Evolutionary conservation across 2,113 vertebrate species (phyloP).

Genomic region (Plotosus lineatus): DNA sequence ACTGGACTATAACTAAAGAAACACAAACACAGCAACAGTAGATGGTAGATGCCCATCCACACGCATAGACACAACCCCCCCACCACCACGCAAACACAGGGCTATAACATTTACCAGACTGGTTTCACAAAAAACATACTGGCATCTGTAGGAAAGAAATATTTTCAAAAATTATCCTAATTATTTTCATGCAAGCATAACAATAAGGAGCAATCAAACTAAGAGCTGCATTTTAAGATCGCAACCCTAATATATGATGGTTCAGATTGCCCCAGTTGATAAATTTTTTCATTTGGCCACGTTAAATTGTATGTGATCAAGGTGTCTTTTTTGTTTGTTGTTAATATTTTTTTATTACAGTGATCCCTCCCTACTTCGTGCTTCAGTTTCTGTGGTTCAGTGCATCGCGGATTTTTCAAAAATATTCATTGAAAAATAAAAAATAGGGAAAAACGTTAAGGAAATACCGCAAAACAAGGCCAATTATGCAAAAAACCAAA

Average conservation of each 20-base stretch:
- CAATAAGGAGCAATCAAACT: background rate
- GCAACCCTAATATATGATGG: background rate
- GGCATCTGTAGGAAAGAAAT: background rate
- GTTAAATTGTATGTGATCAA: background rate
- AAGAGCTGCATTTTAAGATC: background rate
- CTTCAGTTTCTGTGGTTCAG: too few species aligned
- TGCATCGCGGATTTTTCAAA: too few species aligned
- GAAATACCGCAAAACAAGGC: too few species aligned
- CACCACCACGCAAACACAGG: slow-evolving; percentile 9
- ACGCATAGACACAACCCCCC: background rate
- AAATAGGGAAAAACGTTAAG: too few species aligned
- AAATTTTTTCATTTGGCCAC: too few species aligned
- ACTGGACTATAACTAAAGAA: slow-evolving; percentile 44
- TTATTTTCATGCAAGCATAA: background rate
- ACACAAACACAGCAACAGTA: slow-evolving; percentile 15
- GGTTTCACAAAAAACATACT: background rate
- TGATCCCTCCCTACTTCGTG: too few species aligned
- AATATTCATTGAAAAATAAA: too few species aligned
- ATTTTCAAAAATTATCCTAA: background rate
- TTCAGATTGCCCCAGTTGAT: background rate
- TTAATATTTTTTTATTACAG: too few species aligned
- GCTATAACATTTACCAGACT: slow-evolving; percentile 20
- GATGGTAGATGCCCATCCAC: background rate
- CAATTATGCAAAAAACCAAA: too few species aligned
- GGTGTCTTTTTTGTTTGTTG: too few species aligned